A percentile compares a stretch with the other conserved stretches of the same genome.
Evolutionary conservation across 2,888 invertebrate species (phyloP).

Genomic region (Argyresthia goedartella): DNA sequence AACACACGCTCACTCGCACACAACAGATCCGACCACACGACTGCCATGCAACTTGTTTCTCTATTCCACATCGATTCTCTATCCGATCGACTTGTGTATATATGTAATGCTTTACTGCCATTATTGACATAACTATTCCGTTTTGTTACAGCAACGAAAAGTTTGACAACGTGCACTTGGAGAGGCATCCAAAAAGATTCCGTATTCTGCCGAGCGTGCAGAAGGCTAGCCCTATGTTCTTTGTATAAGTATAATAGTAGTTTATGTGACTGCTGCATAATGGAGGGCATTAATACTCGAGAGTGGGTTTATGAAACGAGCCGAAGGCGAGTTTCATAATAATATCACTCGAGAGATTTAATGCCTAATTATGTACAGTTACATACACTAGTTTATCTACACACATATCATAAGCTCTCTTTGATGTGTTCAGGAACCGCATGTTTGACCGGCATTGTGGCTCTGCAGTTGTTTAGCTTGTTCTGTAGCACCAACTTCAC

Average conservation of each 20-base stretch:
- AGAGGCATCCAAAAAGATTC: constrained; percentile 56
- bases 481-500: no score
- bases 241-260: constrained; percentile 61
- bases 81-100: constrained; percentile 26
- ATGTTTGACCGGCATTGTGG: no score
- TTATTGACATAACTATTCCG: constrained; percentile 9
- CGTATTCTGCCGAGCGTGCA: constrained; percentile 66
- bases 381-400: no score
- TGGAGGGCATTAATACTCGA: no score
- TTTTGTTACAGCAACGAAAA: constrained; percentile 41
- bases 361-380: no score
- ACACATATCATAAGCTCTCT: no score
- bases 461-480: no score
- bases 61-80: not conserved
- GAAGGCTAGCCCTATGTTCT: constrained; percentile 76
- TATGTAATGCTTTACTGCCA: not conserved
- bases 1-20: not conserved
- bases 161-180: constrained; percentile 58
- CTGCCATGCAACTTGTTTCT: constrained; percentile 32
- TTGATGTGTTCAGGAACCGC: no score
- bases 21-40: not conserved
- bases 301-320: no score
- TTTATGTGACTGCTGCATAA: no score
- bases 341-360: no score
- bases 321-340: no score